Percentiles rank a stretch among this genome's conserved stretches.
These are phyloP conservation scores for Euphydryas editha DNA, from an alignment of 2,888 invertebrate species.

Conservation along the genomic window DNA sequence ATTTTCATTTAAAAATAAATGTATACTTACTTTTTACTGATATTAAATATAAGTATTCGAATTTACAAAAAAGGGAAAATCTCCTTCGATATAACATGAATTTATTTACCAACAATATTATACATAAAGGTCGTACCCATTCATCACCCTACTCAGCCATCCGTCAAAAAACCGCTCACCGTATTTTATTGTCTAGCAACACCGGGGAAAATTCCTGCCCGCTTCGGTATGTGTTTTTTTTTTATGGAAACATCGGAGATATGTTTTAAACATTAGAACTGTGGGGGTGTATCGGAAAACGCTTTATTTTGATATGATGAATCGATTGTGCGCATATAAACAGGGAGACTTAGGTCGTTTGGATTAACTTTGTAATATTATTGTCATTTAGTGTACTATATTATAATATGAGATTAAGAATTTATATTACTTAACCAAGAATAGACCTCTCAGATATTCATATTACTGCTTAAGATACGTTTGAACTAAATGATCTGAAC, in stretches of 20 bases:
- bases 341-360: slow-evolving; percentile 2
- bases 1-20: too few species aligned
- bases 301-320: slow-evolving; percentile 58
- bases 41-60: not conserved
- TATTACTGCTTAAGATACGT: too few species aligned
- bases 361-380: not conserved
- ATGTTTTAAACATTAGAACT: slow-evolving; percentile 73
- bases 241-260: slow-evolving; percentile 45
- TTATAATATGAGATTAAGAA: too few species aligned
- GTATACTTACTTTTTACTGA: too few species aligned
- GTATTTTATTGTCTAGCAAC: slow-evolving; percentile 61
- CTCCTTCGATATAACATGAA: slow-evolving; percentile 26
- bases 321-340: slow-evolving; percentile 49
- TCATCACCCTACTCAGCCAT: slow-evolving; percentile 60
- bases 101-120: slow-evolving; percentile 37
- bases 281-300: slow-evolving; percentile 52
- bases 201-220: slow-evolving; percentile 44
- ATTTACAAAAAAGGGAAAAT: not conserved
- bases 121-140: slow-evolving; percentile 40
- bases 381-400: too few species aligned
- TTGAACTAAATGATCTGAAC: too few species aligned
- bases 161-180: slow-evolving; percentile 73
- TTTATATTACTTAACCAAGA: too few species aligned
- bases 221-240: slow-evolving; percentile 40
- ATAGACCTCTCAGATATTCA: too few species aligned